These are phyloP conservation scores for Antechinus stuartii DNA, from an alignment of 2,113 vertebrate genomes.

Conservation along the genomic window DNA sequence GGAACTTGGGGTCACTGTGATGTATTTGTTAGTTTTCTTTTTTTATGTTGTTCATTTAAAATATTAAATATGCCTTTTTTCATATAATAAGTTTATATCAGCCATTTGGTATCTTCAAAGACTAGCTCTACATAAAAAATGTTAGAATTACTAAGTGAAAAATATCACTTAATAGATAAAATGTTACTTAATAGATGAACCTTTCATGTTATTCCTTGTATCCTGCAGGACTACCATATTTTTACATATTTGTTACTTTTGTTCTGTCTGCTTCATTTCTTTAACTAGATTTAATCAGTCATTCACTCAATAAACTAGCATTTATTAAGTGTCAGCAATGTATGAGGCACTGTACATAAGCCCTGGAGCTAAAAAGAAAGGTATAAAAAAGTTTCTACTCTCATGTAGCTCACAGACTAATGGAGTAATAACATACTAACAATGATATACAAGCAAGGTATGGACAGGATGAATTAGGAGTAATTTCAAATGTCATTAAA, in stretches of 20 bases:
- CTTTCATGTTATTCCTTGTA: neutral
- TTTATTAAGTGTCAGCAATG: neutral
- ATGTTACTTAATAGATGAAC: neutral
- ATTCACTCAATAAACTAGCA: neutral
- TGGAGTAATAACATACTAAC: neutral
- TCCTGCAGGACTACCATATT: neutral
- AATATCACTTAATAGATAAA: neutral
- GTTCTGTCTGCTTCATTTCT: neutral
- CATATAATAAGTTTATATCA: neutral
- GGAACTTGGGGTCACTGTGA: neutral
- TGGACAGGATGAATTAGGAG: neutral
- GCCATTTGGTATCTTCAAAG: neutral
- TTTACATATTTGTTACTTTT: neutral
- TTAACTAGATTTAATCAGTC: neutral
- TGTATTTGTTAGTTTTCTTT: neutral
- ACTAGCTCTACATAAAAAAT: neutral
- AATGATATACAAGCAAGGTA: neutral
- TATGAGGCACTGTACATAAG: neutral
- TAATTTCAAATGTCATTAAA: neutral
- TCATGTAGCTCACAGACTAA: neutral
- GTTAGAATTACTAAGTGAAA: neutral
- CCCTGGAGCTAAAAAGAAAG: neutral
- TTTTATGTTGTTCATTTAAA: neutral
- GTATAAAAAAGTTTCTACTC: neutral
- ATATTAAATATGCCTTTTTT: neutral